Percentiles rank a stretch among this genome's conserved stretches.
These are phyloP conservation scores for Sapayoa aenigma DNA, from an alignment of 2,113 vertebrate genomes.

Conservation along the genomic window DNA sequence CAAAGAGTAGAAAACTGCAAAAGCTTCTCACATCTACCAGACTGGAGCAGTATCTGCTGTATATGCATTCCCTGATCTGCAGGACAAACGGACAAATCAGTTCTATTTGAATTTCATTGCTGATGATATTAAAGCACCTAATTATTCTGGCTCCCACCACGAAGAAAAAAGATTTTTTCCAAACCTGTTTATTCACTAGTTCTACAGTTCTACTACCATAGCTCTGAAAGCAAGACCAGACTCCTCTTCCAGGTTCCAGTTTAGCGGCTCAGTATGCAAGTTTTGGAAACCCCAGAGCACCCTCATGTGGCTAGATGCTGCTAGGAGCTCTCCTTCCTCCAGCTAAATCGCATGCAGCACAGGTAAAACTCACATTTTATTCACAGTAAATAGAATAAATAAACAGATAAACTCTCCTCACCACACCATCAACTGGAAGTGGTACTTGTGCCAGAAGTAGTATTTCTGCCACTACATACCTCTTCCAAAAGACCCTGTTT, in stretches of 20 bases:
- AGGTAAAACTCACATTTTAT: neutral
- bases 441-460: neutral
- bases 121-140: neutral
- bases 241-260: neutral
- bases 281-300: slow-evolving; percentile 29
- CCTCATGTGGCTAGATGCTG: slow-evolving; percentile 32
- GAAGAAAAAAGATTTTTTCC: neutral
- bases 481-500: neutral
- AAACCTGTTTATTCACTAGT: neutral
- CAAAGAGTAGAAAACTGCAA: neutral
- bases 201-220: neutral
- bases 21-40: neutral
- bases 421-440: neutral
- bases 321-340: neutral
- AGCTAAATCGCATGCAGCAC: neutral
- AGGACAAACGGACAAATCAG: neutral
- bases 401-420: neutral
- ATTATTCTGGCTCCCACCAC: neutral
- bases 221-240: neutral
- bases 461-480: neutral
- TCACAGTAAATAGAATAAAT: neutral
- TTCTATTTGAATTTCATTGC: neutral
- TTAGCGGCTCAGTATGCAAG: neutral
- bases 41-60: neutral
- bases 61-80: accelerated